Evolutionary conservation across 2,797 vertebrate species (phyloP).

Genomic region (Triplophysa yarkandensis): DNA sequence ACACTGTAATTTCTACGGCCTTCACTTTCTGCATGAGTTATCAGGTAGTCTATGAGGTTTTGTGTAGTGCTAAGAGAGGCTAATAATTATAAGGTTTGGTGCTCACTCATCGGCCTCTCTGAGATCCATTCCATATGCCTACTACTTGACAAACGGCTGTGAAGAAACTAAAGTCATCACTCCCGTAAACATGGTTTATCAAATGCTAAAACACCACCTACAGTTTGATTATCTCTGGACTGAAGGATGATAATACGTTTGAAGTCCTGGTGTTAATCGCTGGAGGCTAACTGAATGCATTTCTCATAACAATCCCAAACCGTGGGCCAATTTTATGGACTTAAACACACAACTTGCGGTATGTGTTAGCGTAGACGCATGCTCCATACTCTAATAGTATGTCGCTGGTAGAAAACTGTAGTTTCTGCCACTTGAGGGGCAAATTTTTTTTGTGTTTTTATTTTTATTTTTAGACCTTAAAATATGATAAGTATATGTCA

Average conservation of each 20-base stretch:
- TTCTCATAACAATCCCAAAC: constrained; percentile 18
- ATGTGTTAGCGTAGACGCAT: not conserved
- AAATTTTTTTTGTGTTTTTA: not conserved
- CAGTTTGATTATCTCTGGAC: constrained; percentile 38
- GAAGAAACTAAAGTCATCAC: constrained; percentile 42
- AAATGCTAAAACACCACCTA: constrained; percentile 42
- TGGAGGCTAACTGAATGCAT: constrained; percentile 17
- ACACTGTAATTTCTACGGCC: constrained; percentile 25
- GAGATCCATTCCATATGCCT: constrained; percentile 41
- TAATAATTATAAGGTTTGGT: constrained; percentile 29
- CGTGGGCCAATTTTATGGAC: not conserved
- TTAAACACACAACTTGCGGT: constrained; percentile 12
- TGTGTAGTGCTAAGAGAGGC: constrained; percentile 30
- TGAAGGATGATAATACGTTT: constrained; percentile 47
- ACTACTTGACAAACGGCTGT: constrained; percentile 32
- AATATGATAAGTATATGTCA: too few species aligned
- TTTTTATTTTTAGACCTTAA: not conserved
- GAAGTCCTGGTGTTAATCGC: constrained; percentile 40
- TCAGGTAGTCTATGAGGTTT: constrained; percentile 16
- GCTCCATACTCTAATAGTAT: not conserved
- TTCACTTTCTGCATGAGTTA: constrained; percentile 26
- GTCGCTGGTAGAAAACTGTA: not conserved
- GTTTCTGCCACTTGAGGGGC: not conserved
- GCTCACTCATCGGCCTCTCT: constrained; percentile 26
- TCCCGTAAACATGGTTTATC: constrained; percentile 34